Conservation (phyloP, 1,140 invertebrate species). For the Drosophila rufa region DNA sequence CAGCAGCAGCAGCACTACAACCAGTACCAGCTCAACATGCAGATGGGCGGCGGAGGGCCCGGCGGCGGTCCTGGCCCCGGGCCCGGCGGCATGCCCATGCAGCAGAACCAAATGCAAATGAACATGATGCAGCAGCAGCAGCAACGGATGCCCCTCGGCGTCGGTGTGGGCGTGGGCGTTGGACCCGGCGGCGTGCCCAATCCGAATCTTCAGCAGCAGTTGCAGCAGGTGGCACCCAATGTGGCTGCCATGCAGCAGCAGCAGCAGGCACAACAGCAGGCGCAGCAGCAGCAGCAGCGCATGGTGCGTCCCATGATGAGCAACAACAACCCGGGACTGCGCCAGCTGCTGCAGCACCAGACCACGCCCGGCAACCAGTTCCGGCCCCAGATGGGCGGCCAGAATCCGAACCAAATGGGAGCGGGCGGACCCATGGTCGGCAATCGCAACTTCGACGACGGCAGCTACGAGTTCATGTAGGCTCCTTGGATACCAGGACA, state of each 20-base stretch:
- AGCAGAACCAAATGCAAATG: slow-evolving; percentile 82
- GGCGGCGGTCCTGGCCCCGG: slow-evolving; percentile 54
- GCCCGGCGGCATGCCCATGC: slow-evolving; percentile 64
- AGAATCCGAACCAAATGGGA: slow-evolving; percentile 79
- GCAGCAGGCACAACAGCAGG: slow-evolving; percentile 76
- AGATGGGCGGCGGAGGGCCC: slow-evolving; percentile 65
- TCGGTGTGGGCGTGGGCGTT: slow-evolving; percentile 31
- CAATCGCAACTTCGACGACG: slow-evolving; percentile 81
- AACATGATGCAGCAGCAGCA: slow-evolving; percentile 85
- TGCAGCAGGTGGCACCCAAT: slow-evolving; percentile 72
- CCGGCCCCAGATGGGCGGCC: slow-evolving; percentile 78
- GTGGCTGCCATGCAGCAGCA: slow-evolving; percentile 75
- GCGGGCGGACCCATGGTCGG: slow-evolving; percentile 76
- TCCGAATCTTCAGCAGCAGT: slow-evolving; percentile 72
- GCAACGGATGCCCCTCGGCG: slow-evolving; percentile 72
- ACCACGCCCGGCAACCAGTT: slow-evolving; percentile 78
- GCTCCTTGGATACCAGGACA: slow-evolving; percentile 10
- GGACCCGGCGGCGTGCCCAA: slow-evolving; percentile 55
- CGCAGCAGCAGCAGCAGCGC: slow-evolving; percentile 85
- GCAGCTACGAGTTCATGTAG: slow-evolving; percentile 82
- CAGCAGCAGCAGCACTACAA: slow-evolving; percentile 78
- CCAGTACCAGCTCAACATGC: slow-evolving; percentile 75
- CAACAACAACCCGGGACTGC: slow-evolving; percentile 88
- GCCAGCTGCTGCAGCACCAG: slow-evolving; percentile 90
- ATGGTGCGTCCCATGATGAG: slow-evolving; percentile 89